Conservation (phyloP, 2,888 invertebrate species). For the Acanthoscelides obtectus region DNA sequence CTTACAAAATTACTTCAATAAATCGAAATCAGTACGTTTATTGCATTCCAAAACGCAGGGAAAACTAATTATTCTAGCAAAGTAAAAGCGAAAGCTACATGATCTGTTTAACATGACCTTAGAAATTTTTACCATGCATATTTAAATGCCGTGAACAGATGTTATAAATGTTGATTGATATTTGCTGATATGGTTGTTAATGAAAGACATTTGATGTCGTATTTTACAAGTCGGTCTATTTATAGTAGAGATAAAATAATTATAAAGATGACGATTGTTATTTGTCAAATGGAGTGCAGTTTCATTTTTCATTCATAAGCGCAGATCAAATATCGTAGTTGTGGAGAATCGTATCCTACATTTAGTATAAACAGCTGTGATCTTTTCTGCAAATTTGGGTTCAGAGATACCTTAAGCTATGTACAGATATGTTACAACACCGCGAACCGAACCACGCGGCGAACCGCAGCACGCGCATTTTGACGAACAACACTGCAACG, state of each 20-base stretch:
- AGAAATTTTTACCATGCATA: not conserved
- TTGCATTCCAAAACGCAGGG: not conserved
- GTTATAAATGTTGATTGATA: not conserved
- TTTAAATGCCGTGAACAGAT: not conserved
- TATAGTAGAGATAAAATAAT: not conserved
- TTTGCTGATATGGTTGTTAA: not conserved
- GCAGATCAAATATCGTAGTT: no score
- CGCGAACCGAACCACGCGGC: no score
- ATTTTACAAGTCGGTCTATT: not conserved
- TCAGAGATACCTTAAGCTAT: no score
- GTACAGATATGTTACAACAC: no score
- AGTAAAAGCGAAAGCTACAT: not conserved
- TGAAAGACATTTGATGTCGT: not conserved
- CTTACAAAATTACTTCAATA: not conserved
- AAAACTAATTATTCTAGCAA: not conserved
- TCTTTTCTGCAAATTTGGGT: no score
- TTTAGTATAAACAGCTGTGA: no score
- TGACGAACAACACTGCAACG: no score
- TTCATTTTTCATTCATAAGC: no score
- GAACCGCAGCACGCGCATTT: no score
- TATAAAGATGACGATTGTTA: no score
- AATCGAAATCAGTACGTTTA: not conserved
- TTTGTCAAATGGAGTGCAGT: no score
- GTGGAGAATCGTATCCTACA: no score
- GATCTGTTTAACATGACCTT: not conserved